Percentiles rank a stretch among this genome's conserved stretches.
phyloP scores from a whole-genome alignment of 1,140 invertebrate genomes.

The Aphelenchoides fujianensis region DNA sequence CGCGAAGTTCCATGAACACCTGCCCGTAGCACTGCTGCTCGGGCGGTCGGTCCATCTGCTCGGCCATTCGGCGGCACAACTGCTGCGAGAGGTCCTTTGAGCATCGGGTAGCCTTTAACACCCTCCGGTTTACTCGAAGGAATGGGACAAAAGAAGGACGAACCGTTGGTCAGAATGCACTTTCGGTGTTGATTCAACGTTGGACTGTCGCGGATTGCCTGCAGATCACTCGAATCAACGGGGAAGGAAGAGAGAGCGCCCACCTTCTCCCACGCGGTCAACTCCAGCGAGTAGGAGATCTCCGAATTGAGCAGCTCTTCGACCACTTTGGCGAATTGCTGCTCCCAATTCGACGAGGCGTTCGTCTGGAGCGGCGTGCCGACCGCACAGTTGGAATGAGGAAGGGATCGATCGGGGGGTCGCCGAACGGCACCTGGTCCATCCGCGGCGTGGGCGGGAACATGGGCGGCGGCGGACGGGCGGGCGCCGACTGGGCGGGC shows the following conservation, averaged over 20 bases:
- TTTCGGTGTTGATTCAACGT: conserved; percentile 42
- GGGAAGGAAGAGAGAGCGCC: neutral
- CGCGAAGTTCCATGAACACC: conserved; percentile 47
- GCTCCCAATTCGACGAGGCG: too few relatives aligned
- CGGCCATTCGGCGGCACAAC: conserved; percentile 28
- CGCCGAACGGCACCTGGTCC: too few relatives aligned
- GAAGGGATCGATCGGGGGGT: conserved; percentile 2
- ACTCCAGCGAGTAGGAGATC: conserved; percentile 42
- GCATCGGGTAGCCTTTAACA: too few relatives aligned
- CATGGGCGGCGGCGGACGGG: conserved; percentile 14
- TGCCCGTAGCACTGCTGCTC: conserved; percentile 36
- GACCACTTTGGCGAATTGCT: conserved; percentile 39
- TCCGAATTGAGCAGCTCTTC: conserved; percentile 53
- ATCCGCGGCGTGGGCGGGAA: neutral
- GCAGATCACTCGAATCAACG: conserved; percentile 19
- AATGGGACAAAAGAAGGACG: too few relatives aligned
- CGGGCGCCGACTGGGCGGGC: neutral
- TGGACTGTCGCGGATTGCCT: conserved; percentile 35
- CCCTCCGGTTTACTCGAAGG: too few relatives aligned
- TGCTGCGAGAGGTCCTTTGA: conserved; percentile 24
- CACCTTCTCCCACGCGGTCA: conserved; percentile 46
- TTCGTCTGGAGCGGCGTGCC: neutral
- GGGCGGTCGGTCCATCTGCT: conserved; percentile 25
- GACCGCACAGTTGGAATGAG: neutral
- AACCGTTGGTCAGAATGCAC: conserved; percentile 43